Evolutionary conservation across 2,888 invertebrate species (phyloP), one percentile per base, ranked within the genome.

Genomic region (Nysson spinosus): DNA sequence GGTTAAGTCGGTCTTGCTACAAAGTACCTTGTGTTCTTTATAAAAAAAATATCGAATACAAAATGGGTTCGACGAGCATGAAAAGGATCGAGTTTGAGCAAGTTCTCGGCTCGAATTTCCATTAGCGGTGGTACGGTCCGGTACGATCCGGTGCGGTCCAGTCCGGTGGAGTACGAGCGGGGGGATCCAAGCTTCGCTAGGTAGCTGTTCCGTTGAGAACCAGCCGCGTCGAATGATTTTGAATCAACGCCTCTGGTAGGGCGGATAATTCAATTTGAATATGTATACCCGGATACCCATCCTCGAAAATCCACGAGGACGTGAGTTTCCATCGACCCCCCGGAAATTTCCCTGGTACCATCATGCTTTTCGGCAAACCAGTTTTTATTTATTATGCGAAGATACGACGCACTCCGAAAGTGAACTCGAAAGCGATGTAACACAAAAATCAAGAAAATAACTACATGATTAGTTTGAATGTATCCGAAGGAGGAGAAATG

Each of bases 231-330:
- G 83, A 85, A 85, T 85, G 83, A 85, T 86, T 86, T 84, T 82
- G 83, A 86, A 86, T 85, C 85, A 86, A 81, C 83, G 83, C 83
- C 83, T 83, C 79, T 83, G 83, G 81, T 84, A 82, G 86, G 74
- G 84, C 85, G 86, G 76, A 83, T 85, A 86, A 87, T 86, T 86
- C 81, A 86, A 86, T 87, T 86, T 87, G 87, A 87, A 86, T 87
- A 87, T 87, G 86, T 82, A 87, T 86, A 74, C 50, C 52, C 34
- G 30, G 39, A n/a, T n/a, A n/a, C 12, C 28, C 12, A 39, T 22
- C 34, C 30, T 39, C 37, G 67, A 56, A 60, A 68, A 64, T 69
- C 54, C 49, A 39, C 26, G 49, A 46, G n/a, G 46, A 44, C 55
- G 50, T 51, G 14, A n/a, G 11, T 26, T 52, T 32, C 60, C 5